A percentile compares a stretch with the other conserved stretches of the same genome.
Conservation (phyloP, 2,113 vertebrate genomes). For the Lophochroa leadbeateri region DNA sequence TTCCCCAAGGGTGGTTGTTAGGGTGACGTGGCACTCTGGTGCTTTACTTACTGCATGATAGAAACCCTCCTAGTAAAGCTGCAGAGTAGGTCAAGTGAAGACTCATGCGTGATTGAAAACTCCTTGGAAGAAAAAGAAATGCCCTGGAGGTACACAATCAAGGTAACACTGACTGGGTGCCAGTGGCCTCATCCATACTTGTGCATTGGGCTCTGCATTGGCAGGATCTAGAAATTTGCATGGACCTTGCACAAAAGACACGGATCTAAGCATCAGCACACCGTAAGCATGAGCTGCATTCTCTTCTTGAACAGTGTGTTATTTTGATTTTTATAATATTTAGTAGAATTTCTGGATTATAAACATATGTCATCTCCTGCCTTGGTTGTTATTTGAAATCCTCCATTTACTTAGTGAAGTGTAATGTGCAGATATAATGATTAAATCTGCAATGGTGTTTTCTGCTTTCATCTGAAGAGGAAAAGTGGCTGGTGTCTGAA, state of each 20-base stretch:
- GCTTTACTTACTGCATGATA: background rate
- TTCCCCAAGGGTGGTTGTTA: conserved; percentile 16
- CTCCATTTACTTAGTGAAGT: background rate
- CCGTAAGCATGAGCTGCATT: rapidly evolving
- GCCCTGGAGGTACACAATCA: background rate
- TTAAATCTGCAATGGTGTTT: background rate
- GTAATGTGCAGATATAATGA: background rate
- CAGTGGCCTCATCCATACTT: rapidly evolving
- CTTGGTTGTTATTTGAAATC: background rate
- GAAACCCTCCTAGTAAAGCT: background rate
- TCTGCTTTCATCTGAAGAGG: background rate
- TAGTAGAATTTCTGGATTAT: background rate
- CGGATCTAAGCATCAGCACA: background rate
- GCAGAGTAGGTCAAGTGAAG: background rate
- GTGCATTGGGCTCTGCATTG: background rate
- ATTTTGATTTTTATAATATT: background rate
- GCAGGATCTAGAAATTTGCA: background rate
- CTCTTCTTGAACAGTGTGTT: background rate
- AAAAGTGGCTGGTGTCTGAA: background rate
- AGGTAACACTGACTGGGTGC: background rate
- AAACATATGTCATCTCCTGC: background rate
- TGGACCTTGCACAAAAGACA: background rate
- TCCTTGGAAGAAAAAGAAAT: background rate
- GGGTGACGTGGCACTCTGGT: background rate
- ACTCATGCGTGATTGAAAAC: rapidly evolving